Percentiles rank a stretch among this genome's conserved stretches.
phyloP scores from a whole-genome alignment of 1,140 invertebrate genomes.

The Cotesia vestalis region DNA sequence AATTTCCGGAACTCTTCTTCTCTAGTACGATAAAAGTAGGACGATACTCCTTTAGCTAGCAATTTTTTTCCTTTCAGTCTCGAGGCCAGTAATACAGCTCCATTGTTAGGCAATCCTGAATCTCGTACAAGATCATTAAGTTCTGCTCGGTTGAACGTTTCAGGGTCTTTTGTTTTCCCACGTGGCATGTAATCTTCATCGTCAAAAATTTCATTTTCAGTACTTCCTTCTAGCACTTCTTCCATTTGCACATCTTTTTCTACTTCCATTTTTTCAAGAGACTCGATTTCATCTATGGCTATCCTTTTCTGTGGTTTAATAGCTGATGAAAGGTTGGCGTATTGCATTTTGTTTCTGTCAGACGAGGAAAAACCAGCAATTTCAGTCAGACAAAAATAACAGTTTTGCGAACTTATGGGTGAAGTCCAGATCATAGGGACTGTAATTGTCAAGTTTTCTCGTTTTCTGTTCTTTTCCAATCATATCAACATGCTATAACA shows the following conservation, averaged over 20 bases:
- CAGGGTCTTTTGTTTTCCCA: too few species aligned
- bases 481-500: constrained; percentile 5
- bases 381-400: constrained; percentile 28
- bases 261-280: too few species aligned
- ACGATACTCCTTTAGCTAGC: constrained; percentile 31
- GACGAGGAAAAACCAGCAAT: constrained; percentile 1
- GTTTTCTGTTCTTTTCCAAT: constrained; percentile 20
- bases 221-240: constrained; percentile 10
- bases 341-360: too few species aligned
- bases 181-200: constrained; percentile 31
- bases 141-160: constrained; percentile 37
- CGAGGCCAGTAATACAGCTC: too few species aligned
- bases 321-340: constrained; percentile 20
- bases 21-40: constrained; percentile 41
- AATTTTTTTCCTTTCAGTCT: constrained; percentile 37
- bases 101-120: constrained; percentile 29
- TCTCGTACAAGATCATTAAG: constrained; percentile 42
- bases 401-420: constrained; percentile 14
- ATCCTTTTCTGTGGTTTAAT: constrained; percentile 20
- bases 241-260: background rate
- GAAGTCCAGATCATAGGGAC: constrained; percentile 22
- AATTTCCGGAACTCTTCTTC: background rate
- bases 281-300: constrained; percentile 6
- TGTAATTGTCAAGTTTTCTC: constrained; percentile 29
- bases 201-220: too few species aligned